Percentiles rank a stretch among this genome's conserved stretches.
These are phyloP conservation scores for Paraplagusia blochii DNA, from an alignment of 2,113 vertebrate genomes.

Conservation along the genomic window DNA sequence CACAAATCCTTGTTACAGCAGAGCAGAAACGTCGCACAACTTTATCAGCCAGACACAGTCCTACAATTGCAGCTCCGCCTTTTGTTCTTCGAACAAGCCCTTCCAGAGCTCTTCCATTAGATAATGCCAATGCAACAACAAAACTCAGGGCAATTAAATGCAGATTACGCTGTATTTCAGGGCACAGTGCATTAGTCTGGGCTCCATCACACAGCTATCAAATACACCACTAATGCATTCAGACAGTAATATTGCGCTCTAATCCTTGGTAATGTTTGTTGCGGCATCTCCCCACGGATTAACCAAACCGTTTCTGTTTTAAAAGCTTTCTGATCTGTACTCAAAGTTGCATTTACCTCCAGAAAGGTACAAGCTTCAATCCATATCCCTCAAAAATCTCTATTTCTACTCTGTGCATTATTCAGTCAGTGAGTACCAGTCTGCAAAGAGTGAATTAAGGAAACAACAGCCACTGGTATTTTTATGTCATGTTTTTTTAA, in stretches of 20 bases:
- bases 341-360: constrained; percentile 43
- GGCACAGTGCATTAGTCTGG: constrained; percentile 65
- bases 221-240: constrained; percentile 75
- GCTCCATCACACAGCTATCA: constrained; percentile 65
- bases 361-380: constrained; percentile 32
- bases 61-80: constrained; percentile 25
- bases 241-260: constrained; percentile 63
- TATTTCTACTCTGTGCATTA: constrained; percentile 15
- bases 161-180: constrained; percentile 67
- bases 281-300: constrained; percentile 60
- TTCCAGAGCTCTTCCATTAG: constrained; percentile 61
- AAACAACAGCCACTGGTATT: neutral
- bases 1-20: too few relatives aligned
- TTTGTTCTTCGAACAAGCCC: constrained; percentile 42
- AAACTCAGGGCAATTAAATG: constrained; percentile 74
- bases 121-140: constrained; percentile 70
- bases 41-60: constrained; percentile 23
- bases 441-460: constrained; percentile 1
- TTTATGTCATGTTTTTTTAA: too few relatives aligned
- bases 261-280: constrained; percentile 68
- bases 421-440: constrained; percentile 3
- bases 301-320: constrained; percentile 65
- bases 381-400: constrained; percentile 18
- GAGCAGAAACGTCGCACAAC: constrained; percentile 1
- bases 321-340: constrained; percentile 66